phyloP scores from a whole-genome alignment of 2,113 vertebrate genomes.

The Prionailurus bengalensis region DNA sequence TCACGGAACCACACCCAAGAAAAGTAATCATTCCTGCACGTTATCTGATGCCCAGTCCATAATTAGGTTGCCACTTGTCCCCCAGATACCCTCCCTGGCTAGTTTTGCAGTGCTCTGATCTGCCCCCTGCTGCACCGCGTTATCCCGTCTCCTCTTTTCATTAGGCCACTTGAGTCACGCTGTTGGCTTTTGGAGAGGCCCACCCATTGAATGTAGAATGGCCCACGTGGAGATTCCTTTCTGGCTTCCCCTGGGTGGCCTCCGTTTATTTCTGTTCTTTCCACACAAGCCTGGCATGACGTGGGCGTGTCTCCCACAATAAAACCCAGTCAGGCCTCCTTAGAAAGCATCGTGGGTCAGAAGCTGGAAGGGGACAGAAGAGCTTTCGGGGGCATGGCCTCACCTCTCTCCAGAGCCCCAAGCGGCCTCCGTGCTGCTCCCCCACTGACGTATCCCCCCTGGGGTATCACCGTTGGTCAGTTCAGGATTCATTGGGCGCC shows the following conservation, averaged over 20 bases:
- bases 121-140: rapidly evolving
- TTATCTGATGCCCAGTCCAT: rapidly evolving
- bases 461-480: not conserved
- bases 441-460: not conserved
- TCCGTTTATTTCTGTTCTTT: not conserved
- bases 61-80: not conserved
- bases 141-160: not conserved
- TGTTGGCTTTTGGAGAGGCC: not conserved
- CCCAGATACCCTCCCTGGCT: not conserved
- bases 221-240: not conserved
- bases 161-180: not conserved
- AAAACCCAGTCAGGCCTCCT: not conserved
- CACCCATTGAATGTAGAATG: not conserved
- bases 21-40: not conserved
- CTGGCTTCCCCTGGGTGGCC: not conserved
- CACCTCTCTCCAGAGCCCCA: not conserved
- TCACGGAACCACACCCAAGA: not conserved
- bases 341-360: not conserved
- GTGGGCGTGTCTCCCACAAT: not conserved
- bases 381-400: not conserved
- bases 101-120: not conserved
- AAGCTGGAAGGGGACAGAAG: not conserved
- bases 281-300: not conserved
- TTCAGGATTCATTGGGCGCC: not conserved
- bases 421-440: not conserved